Conservation (phyloP, 2,797 vertebrate genomes). For the Benthosema pterotum region DNA sequence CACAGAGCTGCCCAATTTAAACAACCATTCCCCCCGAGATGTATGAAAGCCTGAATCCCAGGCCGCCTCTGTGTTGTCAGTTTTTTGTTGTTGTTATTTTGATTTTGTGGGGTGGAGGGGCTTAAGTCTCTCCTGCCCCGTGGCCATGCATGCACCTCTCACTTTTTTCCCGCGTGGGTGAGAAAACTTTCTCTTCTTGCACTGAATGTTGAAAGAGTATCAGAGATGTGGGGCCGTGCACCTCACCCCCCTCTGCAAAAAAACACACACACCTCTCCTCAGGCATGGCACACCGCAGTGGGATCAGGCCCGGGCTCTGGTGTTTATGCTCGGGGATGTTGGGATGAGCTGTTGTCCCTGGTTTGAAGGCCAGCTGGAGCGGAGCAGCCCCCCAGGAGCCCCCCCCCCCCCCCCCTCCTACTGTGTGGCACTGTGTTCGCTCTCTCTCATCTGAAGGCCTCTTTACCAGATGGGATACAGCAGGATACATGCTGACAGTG, state of each 20-base stretch:
- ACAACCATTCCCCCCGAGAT: constrained; percentile 16
- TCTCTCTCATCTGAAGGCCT: constrained; percentile 22
- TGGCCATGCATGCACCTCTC: background rate
- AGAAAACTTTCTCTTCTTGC: constrained; percentile 15
- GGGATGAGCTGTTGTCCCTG: constrained; percentile 27
- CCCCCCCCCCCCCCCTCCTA: background rate
- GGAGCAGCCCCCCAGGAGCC: constrained; percentile 38
- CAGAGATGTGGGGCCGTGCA: constrained; percentile 21
- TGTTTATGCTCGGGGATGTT: constrained; percentile 44
- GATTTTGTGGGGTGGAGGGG: too few relatives aligned
- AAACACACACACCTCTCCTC: too few relatives aligned
- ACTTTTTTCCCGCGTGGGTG: constrained; percentile 27
- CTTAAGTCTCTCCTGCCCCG: constrained; percentile 10
- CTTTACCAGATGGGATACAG: constrained; percentile 35
- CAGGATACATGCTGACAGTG: background rate
- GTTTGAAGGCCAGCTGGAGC: constrained; percentile 43
- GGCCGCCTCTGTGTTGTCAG: too few relatives aligned
- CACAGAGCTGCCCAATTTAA: constrained; percentile 18
- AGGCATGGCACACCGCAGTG: constrained; percentile 6
- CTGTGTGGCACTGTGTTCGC: constrained; percentile 39
- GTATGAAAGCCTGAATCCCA: background rate
- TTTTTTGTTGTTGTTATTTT: too few relatives aligned
- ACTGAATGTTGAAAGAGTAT: constrained; percentile 36
- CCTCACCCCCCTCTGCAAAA: too few relatives aligned
- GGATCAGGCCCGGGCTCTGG: constrained; percentile 39